Evolutionary conservation across 2,888 invertebrate species (phyloP), one percentile per base, ranked within the genome.

Genomic region (Chelonus formosanus): DNA sequence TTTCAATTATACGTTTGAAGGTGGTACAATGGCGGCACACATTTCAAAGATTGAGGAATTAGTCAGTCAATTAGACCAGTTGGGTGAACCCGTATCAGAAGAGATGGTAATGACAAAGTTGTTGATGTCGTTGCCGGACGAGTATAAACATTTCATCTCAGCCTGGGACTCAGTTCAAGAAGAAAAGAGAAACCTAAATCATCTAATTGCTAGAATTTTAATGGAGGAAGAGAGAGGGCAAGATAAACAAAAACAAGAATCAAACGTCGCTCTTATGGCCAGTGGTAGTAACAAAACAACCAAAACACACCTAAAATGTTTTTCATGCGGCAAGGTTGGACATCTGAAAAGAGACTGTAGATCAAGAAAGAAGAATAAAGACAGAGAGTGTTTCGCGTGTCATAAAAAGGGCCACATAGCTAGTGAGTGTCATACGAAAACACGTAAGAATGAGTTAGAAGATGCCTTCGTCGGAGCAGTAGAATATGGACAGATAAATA

Each of bases 311-410:
- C 5, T 5, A 40, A 55, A n/a, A 10, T 55, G 55, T 36, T 55
- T n/a, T 55, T 34, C n/a, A 3, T 55, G 55, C 35, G 55, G 55
- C n/a, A 55, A 55, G n/a, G 55, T 4, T 7, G 55, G 55, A 4
- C 55, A 55, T 32, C 10, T 35, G 10, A 20, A 4, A 5, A 36
- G n/a, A 6, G 36, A 20, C 10, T 36, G 40, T 40, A 5, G 55
- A 5, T 40, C 40, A 40, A 40, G 4, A 4, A 40, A 40, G 4
- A 35, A 55, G 4, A 40, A 40, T 36, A 55, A 40, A 35, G 55
- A 35, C 55, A 55, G 36, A 55, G 36, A 40, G 20, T 55, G 55
- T 32, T 40, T 35, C 20, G 10, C 32, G 5, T 55, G 55, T 55
- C 34, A 55, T 7, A 55, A 34, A 35, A 8, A 35, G 10, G 55